Evolutionary conservation across 2,797 vertebrate genomes (phyloP).

Genomic region (Cossypha niveicapilla): DNA sequence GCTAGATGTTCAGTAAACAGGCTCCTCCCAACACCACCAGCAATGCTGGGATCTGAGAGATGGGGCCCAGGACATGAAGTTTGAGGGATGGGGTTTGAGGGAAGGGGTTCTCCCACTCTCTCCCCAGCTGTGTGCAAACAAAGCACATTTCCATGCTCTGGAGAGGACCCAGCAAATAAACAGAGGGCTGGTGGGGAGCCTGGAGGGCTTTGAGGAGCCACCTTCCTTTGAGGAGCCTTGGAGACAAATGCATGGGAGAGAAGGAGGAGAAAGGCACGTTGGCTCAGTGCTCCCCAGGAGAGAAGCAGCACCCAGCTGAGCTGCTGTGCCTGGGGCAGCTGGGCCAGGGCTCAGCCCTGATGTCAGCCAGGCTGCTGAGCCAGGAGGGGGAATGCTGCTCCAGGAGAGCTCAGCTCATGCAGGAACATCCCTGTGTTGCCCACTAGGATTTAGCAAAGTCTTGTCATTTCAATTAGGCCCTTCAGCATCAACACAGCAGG

Average conservation of each 20-base stretch:
- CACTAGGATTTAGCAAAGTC: neutral
- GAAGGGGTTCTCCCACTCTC: neutral
- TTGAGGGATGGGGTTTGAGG: neutral
- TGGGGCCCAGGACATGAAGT: neutral
- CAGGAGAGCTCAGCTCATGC: rapidly evolving
- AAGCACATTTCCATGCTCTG: neutral
- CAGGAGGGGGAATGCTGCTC: neutral
- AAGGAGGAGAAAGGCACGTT: rapidly evolving
- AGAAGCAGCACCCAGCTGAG: rapidly evolving
- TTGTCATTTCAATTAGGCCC: constrained; percentile 27
- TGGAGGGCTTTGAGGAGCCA: neutral
- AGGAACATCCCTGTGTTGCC: neutral
- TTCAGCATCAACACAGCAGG: neutral
- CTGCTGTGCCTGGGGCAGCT: rapidly evolving
- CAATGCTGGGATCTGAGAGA: rapidly evolving
- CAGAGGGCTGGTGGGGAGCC: neutral
- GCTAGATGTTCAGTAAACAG: neutral
- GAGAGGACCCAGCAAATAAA: neutral
- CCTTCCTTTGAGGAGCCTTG: neutral
- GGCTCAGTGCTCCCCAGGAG: rapidly evolving
- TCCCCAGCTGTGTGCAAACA: neutral
- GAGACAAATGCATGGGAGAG: neutral
- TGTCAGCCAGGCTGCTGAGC: neutral
- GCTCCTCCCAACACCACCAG: neutral
- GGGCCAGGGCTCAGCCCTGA: too few species aligned